These are phyloP conservation scores for Tiliacea aurago DNA, from an alignment of 2,888 invertebrate species.

Conservation along the genomic window DNA sequence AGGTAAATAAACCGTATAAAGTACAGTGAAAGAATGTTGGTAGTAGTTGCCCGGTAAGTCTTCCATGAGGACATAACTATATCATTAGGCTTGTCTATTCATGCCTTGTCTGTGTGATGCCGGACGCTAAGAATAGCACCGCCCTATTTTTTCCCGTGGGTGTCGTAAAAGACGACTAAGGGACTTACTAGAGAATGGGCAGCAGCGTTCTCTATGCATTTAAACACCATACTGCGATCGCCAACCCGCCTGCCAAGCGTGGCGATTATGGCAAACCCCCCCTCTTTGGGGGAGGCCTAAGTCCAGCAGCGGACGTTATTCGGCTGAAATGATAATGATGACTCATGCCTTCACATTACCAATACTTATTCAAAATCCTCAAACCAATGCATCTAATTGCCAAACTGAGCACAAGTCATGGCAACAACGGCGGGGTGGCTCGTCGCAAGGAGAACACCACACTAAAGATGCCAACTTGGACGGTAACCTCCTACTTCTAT, in stretches of 20 bases:
- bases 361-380: neutral
- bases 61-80: neutral
- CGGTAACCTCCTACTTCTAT: slow-evolving; percentile 62
- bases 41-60: neutral
- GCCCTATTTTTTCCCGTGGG: too few relatives aligned
- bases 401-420: slow-evolving; percentile 14
- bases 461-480: slow-evolving; percentile 69
- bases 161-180: too few relatives aligned
- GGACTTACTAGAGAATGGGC: too few relatives aligned
- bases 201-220: too few relatives aligned
- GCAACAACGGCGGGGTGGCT: slow-evolving; percentile 53
- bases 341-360: neutral
- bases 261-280: too few relatives aligned
- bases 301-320: too few relatives aligned
- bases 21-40: neutral
- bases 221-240: too few relatives aligned
- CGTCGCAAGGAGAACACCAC: slow-evolving; percentile 68
- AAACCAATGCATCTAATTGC: neutral
- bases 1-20: neutral
- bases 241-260: too few relatives aligned
- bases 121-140: too few relatives aligned
- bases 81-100: neutral
- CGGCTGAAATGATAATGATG: too few relatives aligned
- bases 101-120: too few relatives aligned
- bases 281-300: too few relatives aligned